phyloP scores from a whole-genome alignment of 1,140 invertebrate genomes.

The Drosophila tropicalis region DNA sequence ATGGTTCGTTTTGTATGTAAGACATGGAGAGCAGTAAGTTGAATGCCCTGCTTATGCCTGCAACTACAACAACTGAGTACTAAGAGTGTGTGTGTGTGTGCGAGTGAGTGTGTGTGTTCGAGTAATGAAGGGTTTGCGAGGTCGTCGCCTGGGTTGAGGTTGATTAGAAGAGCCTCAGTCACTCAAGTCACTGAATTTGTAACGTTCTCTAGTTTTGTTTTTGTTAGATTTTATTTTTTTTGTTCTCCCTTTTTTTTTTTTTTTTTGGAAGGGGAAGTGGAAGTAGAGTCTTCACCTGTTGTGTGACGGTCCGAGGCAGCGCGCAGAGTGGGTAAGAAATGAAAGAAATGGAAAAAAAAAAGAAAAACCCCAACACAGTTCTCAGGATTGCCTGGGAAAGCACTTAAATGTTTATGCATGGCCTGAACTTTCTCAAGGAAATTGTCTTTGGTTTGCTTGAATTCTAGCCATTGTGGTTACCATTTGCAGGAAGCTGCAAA shows the following conservation, averaged over 20 bases:
- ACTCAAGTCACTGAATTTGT: constrained; percentile 32
- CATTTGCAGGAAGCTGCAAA: constrained; percentile 63
- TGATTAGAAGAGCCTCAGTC: constrained; percentile 20
- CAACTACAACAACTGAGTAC: not conserved
- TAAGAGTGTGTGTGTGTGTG: constrained; percentile 32
- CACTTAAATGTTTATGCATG: constrained; percentile 79
- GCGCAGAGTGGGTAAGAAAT: not conserved
- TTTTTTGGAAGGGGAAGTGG: constrained; percentile 44
- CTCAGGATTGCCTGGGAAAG: constrained; percentile 78
- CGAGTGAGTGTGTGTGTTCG: constrained; percentile 24
- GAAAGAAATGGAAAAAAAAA: not conserved
- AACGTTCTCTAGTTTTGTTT: constrained; percentile 1
- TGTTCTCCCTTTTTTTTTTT: constrained; percentile 4
- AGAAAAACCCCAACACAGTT: constrained; percentile 41
- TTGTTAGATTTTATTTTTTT: constrained; percentile 25
- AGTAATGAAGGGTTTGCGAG: constrained; percentile 71
- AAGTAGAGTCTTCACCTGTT: constrained; percentile 62
- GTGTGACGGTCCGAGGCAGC: constrained; percentile 29
- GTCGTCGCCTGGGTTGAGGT: constrained; percentile 42
- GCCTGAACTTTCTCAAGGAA: constrained; percentile 71
- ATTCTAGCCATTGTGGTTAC: constrained; percentile 54
- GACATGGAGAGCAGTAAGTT: constrained; percentile 58
- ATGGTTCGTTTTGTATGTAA: constrained; percentile 20
- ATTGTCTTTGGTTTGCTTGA: constrained; percentile 51
- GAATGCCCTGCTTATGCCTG: constrained; percentile 65